phyloP scores from a whole-genome alignment of 2,797 vertebrate species.

The Cyclopterus lumpus region DNA sequence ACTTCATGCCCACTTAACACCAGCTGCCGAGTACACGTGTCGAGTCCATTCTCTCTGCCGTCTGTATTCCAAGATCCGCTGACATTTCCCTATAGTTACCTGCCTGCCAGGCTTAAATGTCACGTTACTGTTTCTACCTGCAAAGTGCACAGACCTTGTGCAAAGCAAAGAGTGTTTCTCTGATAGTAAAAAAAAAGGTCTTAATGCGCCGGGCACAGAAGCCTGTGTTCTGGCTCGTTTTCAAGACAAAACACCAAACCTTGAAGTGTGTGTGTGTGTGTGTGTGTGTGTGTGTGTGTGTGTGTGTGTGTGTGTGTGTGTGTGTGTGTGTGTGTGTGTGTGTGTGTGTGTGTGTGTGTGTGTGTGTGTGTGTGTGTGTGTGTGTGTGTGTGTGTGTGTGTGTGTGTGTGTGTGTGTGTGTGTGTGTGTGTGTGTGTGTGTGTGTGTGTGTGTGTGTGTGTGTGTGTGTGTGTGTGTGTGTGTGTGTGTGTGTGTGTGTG shows the following conservation, averaged over 20 bases:
- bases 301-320: too few species aligned
- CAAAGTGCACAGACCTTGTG: slow-evolving; percentile 21
- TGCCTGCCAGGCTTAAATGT: slow-evolving; percentile 18
- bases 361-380: too few species aligned
- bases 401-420: too few species aligned
- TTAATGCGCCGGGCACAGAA: neutral
- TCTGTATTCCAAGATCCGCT: neutral
- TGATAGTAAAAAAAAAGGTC: slow-evolving; percentile 1
- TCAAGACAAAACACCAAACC: neutral
- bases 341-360: too few species aligned
- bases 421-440: too few species aligned
- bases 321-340: too few species aligned
- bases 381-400: too few species aligned
- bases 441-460: too few species aligned
- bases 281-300: too few species aligned
- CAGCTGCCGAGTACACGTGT: neutral
- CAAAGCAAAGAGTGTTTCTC: slow-evolving; percentile 50
- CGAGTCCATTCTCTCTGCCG: slow-evolving; percentile 11
- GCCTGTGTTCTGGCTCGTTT: slow-evolving; percentile 18
- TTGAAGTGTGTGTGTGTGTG: neutral
- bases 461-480: too few species aligned
- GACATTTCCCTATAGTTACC: slow-evolving; percentile 25
- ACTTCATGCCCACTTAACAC: neutral
- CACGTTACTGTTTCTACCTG: slow-evolving; percentile 14
- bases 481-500: too few species aligned